Evolutionary conservation across 2,113 vertebrate genomes (phyloP).

Genomic region (Pseudopodoces humilis): DNA sequence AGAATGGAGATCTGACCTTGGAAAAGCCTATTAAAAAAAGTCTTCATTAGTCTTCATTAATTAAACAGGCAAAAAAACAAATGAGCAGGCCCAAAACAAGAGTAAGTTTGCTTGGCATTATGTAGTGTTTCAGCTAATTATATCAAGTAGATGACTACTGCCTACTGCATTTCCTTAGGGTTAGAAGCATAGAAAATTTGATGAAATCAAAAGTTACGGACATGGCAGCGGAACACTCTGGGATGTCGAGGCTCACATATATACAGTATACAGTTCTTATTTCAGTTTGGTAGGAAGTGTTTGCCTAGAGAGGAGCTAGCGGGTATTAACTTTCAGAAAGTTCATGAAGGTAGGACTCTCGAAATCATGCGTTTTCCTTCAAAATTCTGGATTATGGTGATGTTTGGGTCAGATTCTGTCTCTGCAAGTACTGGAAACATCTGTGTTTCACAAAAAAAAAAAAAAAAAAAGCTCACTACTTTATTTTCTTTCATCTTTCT

Average conservation of each 20-base stretch:
- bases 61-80: background rate
- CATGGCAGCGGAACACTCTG: background rate
- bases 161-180: background rate
- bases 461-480: background rate
- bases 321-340: background rate
- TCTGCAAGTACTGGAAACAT: constrained; percentile 26
- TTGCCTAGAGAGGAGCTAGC: background rate
- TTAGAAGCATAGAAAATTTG: background rate
- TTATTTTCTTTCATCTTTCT: constrained; percentile 65
- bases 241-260: background rate
- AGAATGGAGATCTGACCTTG: background rate
- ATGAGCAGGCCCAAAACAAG: background rate
- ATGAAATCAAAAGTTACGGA: background rate
- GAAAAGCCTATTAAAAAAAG: background rate
- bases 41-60: constrained; percentile 22
- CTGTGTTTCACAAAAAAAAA: constrained; percentile 2
- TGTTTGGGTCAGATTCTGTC: constrained; percentile 14
- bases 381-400: background rate
- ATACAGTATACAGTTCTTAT: background rate
- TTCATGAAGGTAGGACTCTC: background rate
- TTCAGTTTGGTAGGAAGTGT: background rate
- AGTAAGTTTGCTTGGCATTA: constrained; percentile 8
- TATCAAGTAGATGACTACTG: background rate
- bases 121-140: constrained; percentile 17
- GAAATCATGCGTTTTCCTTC: background rate